Conservation (phyloP, 2,113 vertebrate genomes). For the Engraulis encrasicolus region DNA sequence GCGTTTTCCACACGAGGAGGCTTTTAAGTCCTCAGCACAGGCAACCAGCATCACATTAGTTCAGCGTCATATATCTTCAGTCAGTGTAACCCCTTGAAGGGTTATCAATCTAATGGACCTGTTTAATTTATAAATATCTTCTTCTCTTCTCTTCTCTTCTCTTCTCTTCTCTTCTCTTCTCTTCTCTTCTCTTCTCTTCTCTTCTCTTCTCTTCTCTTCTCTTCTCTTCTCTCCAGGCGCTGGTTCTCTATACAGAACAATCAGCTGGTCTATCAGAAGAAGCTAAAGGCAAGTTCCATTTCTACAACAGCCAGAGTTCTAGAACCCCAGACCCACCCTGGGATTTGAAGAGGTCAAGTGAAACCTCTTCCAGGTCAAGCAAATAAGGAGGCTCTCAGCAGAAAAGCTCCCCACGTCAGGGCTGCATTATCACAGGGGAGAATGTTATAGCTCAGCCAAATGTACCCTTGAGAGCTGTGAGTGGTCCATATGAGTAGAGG, state of each 20-base stretch:
- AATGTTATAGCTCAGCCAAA: not conserved
- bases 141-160: conserved; percentile 31
- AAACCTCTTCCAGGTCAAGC: conserved; percentile 13
- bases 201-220: conserved; percentile 31
- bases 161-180: conserved; percentile 36
- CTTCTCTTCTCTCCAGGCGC: conserved; percentile 74
- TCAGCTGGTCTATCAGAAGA: conserved; percentile 99
- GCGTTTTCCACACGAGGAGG: conserved; percentile 11
- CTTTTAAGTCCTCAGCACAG: conserved; percentile 20
- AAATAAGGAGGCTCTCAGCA: not conserved
- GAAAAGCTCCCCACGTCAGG: not conserved
- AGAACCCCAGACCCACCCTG: not conserved
- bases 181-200: conserved; percentile 34
- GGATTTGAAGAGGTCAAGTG: conserved; percentile 50
- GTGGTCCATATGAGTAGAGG: not conserved
- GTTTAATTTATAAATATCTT: conserved; percentile 44
- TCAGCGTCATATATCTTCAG: conserved; percentile 5
- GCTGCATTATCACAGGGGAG: not conserved
- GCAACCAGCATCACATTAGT: not conserved
- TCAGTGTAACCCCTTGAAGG: not conserved
- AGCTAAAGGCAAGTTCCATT: conserved; percentile 85
- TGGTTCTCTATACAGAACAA: conserved; percentile 99
- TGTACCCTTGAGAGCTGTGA: conserved; percentile 26
- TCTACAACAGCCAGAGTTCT: not conserved
- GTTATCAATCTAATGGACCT: conserved; percentile 42